phyloP scores from a whole-genome alignment of 2,888 invertebrate species.

The Ptycholaimellus sp. region DNA sequence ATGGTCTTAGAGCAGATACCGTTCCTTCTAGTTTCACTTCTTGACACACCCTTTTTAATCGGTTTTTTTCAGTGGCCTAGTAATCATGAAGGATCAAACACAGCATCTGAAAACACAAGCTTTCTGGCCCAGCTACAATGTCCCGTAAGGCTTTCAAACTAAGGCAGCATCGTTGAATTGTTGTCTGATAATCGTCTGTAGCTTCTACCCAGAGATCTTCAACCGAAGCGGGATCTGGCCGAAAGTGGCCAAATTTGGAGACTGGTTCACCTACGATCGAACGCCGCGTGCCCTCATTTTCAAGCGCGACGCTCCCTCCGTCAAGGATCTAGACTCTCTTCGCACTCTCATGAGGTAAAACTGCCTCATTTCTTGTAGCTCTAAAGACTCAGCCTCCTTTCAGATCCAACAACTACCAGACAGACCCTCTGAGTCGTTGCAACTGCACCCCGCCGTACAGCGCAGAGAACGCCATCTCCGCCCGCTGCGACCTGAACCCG shows the following conservation, averaged over 20 bases:
- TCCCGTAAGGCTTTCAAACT: slow-evolving; percentile 34
- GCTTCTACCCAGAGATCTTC: slow-evolving; percentile 38
- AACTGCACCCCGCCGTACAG: slow-evolving; percentile 42
- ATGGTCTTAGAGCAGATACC: slow-evolving; percentile 49
- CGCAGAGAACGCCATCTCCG: slow-evolving; percentile 45
- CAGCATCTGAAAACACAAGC: no score
- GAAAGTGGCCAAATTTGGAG: slow-evolving; percentile 34
- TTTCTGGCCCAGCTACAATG: slow-evolving; percentile 48
- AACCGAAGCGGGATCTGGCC: slow-evolving; percentile 38
- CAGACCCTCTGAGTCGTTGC: slow-evolving; percentile 42
- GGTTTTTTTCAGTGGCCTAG: slow-evolving; percentile 7
- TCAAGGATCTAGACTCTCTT: slow-evolving; percentile 37
- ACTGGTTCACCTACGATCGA: slow-evolving; percentile 40
- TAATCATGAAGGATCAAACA: no score
- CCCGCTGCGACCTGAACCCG: slow-evolving; percentile 44
- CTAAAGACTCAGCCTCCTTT: no score
- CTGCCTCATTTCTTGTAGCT: slow-evolving; percentile 4
- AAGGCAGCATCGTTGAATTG: neutral
- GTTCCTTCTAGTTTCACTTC: slow-evolving; percentile 18
- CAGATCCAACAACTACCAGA: slow-evolving; percentile 42
- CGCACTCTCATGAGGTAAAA: slow-evolving; percentile 31
- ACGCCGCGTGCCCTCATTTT: slow-evolving; percentile 43
- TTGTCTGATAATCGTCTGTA: slow-evolving; percentile 15
- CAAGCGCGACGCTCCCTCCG: slow-evolving; percentile 34
- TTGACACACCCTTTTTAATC: no score